Evolutionary conservation across 2,797 vertebrate species (phyloP), one percentile per base, ranked within the genome.

Genomic region (Sebastes melanostomus): DNA sequence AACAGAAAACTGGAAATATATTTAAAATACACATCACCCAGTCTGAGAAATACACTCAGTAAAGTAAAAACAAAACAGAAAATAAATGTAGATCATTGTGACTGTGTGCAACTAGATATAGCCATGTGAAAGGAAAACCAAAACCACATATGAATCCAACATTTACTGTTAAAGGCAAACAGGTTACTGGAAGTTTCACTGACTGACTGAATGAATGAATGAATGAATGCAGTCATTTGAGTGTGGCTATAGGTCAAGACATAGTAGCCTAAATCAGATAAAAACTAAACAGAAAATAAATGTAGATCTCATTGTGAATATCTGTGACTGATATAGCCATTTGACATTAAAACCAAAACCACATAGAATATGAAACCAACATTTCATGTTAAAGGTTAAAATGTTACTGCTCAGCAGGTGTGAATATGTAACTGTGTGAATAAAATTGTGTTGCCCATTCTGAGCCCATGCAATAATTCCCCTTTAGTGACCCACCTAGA

Each of bases 1-100:
- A 70, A 7, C 5, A 61, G 12, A 34, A 36, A 32, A 61, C 12
- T 25, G 59, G 42, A 24, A 22, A 54, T 18, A 7, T 36, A 38
- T 36, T 36, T 12, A 1, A 16, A 42, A 36, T 30, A 25, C 10
- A 25, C 20, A 30, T 32, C 2, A 16, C 42, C 6, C 18, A 62
- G 9, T 24, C 14, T 38, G 12, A 25, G 20, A 60, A 71, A 77
- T 72, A 38, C 22, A 20, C 2, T 22, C 60, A 54, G 8, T n/a
- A 30, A 56, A 29, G 38, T 52, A 24, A 63, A 70, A 78, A 18
- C 5, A 27, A 71, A 88, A 84, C 24, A 55, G 52, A 75, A 80
- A 81, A 27, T 56, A n/a, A 22, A 68, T 24, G 8, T 24, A 14
- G 3, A 3, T 60, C 18, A 72, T 1, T 58, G 2, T 22, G 3